Base-by-base conservation (phyloP, 2,113 vertebrate genomes). In the Neolamprologus brichardi region DNA sequence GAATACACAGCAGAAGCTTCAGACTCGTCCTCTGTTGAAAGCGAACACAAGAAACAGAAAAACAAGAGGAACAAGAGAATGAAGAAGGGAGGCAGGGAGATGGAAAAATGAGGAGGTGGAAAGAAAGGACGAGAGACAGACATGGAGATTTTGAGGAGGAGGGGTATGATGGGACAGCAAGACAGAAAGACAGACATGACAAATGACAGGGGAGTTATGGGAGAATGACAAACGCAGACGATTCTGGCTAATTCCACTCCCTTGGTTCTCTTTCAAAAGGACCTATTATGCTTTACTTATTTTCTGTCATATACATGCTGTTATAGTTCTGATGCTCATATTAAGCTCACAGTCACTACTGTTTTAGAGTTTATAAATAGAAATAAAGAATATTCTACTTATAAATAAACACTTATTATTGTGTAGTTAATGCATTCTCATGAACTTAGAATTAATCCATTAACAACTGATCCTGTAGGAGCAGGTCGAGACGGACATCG, bases 1-100 rank as follows among this genome's bases (percentile, higher is more conserved):
- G 85, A 93, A 91, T 52, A 77, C 88, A 75, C 91, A 91, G 84
- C 87, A 91, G 87, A 89, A 89, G 90, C 83, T 70, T 80, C 28
- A 82, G 81, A 90, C 84, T 72, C 2, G 28, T 88, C 86, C 28
- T 78, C 32, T 67, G 53, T 72, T 60, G 46, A 77, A 77, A 51
- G 44, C 1, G 3, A 81, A 70, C 28, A 54, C 54, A 41, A 77
- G 60, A 49, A 49, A 20, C 30, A 58, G n/a, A 53, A 72, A 67
- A 52, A 83, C 8, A 51, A 67, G 75, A 52, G 8, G 23, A 82
- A 46, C 13, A 25, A 56, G 51, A 79, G 52, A 58, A 7, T 23
- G 8, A 52, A 12, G 13, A 51, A 87, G n/a, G 78, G 49, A 88
- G 41, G 46, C 80, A 85, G 13, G 18, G 5, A 58, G 51, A 32